Evolutionary conservation across 2,888 invertebrate genomes (phyloP).

Genomic region (Hofmannophila pseudospretella): DNA sequence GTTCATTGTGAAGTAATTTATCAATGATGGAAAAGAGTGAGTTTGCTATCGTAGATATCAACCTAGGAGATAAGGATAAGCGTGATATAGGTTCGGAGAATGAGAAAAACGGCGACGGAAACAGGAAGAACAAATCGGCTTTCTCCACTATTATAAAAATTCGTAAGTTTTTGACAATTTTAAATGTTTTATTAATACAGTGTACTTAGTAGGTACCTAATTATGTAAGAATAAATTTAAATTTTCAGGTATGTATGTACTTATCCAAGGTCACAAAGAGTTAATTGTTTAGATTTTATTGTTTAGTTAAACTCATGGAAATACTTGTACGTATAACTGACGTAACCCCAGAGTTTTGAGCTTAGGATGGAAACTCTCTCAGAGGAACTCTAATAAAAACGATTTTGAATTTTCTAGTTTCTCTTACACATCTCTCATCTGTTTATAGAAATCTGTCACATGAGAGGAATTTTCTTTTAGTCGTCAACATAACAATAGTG

Average conservation of each 20-base stretch:
- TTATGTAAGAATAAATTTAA: background rate
- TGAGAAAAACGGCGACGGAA: conserved; percentile 28
- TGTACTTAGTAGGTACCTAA: background rate
- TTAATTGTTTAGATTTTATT: too few species aligned
- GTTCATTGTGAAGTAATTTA: conserved; percentile 1
- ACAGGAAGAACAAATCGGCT: conserved; percentile 31
- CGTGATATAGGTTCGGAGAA: conserved; percentile 26
- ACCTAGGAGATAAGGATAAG: conserved; percentile 37
- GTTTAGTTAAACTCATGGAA: too few species aligned
- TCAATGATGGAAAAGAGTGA: conserved; percentile 49
- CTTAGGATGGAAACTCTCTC: too few species aligned
- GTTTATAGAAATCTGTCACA: conserved; percentile 9
- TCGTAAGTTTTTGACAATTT: conserved; percentile 46
- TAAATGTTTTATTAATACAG: too few species aligned
- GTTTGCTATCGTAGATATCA: conserved; percentile 58
- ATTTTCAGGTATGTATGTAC: background rate
- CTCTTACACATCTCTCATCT: conserved; percentile 4
- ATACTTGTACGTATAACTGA: too few species aligned
- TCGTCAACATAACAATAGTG: conserved; percentile 21
- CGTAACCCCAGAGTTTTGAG: too few species aligned
- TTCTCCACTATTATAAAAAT: conserved; percentile 55
- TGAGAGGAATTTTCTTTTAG: conserved; percentile 16
- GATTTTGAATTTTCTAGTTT: background rate
- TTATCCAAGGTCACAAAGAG: too few species aligned
- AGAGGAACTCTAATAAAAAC: too few species aligned